phyloP scores from a whole-genome alignment of 2,797 vertebrate species.

The Cryptoblepharus egeriae region DNA sequence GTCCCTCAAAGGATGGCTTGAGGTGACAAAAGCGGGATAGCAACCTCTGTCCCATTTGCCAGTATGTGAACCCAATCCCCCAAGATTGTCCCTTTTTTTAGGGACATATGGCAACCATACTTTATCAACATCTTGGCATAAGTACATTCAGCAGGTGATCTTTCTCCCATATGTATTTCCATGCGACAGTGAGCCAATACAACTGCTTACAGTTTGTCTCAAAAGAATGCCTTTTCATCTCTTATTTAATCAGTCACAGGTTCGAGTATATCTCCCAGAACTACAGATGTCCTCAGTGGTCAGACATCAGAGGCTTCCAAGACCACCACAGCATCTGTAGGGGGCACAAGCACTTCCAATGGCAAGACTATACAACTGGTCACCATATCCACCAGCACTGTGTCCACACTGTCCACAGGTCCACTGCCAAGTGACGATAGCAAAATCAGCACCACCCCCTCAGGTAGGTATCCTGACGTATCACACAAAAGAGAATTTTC shows the following conservation, averaged over 20 bases:
- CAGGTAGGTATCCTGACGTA: neutral
- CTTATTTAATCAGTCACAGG: neutral
- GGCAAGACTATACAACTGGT: neutral
- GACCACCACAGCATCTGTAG: neutral
- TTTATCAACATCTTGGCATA: neutral
- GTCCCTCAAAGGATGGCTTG: too few relatives aligned
- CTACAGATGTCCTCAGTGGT: accelerated
- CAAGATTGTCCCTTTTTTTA: too few relatives aligned
- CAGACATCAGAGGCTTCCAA: too few relatives aligned
- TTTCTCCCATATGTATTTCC: too few relatives aligned
- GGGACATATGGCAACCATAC: too few relatives aligned
- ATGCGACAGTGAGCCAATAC: too few relatives aligned
- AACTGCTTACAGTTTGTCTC: neutral
- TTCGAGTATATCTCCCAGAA: neutral
- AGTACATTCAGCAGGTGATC: neutral
- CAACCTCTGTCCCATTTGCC: too few relatives aligned
- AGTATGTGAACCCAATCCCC: too few relatives aligned
- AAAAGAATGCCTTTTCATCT: neutral
- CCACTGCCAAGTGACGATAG: neutral
- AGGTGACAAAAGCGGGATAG: too few relatives aligned
- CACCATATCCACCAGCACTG: neutral
- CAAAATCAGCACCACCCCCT: neutral
- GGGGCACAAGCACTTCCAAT: neutral
- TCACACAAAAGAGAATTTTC: too few relatives aligned
- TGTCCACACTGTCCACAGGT: neutral